Evolutionary conservation across 2,797 vertebrate species (phyloP).

Genomic region (Chloroceryle amazona): DNA sequence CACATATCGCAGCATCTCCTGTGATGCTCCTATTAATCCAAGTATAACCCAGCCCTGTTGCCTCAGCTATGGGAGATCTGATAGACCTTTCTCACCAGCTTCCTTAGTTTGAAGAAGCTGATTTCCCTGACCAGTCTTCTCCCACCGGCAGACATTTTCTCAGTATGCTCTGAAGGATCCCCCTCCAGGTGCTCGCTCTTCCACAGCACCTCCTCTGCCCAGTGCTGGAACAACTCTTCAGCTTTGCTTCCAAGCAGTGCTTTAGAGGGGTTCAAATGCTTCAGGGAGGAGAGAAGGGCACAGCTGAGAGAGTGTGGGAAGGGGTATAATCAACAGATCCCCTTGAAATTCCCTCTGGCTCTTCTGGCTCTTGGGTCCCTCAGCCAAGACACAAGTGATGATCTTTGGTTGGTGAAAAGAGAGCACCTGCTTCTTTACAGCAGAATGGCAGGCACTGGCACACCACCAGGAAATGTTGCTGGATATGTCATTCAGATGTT

Average conservation of each 20-base stretch:
- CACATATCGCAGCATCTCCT: background rate
- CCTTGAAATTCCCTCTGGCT: background rate
- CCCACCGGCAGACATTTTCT: background rate
- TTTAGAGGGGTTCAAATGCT: background rate
- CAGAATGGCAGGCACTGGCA: background rate
- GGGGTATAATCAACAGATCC: background rate
- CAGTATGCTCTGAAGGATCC: background rate
- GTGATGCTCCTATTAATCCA: background rate
- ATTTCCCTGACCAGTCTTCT: background rate
- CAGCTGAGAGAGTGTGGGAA: rapidly evolving
- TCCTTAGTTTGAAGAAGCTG: background rate
- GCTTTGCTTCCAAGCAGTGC: background rate
- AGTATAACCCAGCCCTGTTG: background rate
- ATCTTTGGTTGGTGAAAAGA: background rate
- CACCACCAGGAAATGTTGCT: background rate
- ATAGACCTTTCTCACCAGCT: background rate
- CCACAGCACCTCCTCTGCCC: background rate
- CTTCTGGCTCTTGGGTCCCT: background rate
- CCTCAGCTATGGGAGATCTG: background rate
- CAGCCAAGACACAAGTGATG: background rate
- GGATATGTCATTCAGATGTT: background rate
- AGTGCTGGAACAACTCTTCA: background rate
- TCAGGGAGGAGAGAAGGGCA: background rate
- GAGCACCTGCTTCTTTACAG: background rate
- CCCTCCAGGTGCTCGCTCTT: background rate